Base-by-base conservation (phyloP, 2,888 invertebrate species). In the Andrena praecox region DNA sequence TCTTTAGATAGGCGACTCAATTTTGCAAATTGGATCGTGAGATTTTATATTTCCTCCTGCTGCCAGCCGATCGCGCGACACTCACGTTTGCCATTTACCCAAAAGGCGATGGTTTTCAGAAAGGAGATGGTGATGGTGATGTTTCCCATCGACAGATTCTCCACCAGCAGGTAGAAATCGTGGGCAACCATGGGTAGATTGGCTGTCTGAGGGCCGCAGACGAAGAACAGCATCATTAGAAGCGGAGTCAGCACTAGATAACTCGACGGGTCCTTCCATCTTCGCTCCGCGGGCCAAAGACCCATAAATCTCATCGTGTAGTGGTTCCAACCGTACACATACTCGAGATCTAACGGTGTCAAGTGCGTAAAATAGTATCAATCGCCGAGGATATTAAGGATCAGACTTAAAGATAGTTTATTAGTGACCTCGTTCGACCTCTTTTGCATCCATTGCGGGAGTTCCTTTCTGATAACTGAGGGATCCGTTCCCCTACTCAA, bases 261-360 rank as follows among this genome's bases (percentile, higher is more conserved):
- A 20, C 42, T 87, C 8, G 81, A 85, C n/a, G 42, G 62, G 24
- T 16, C 68, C 12, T 56, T 24, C 62, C 77, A 50, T 27, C 24
- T 54, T 10, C 68, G 77, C 7, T 84, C 73, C 16, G 82, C 81
- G 1, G 91, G 91, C 91, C 91, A 91, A 16, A 87, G 82, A 1
- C 91, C 91, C 31, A 90, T 77, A 10, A 87, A 66, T 0, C 33
- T 78, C 84, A 90, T 85, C 16, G 82, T 87, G 8, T 87, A 83
- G 48, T 87, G 83, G 29, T 91, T 91, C 86, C 90, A 90, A 1
- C 91, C 88, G n/a, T 81, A 82, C 8, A 84, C 86, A 27, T 89
- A 85, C 2, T 82, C 64, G 2, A 87, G 85, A 68, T 81, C 89
- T 88, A 60, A 10, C 33, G 64, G 54, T 12, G 12, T 16, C 6